Conservation (phyloP, 2,797 vertebrate genomes). For the Leontocebus nigricollis region DNA sequence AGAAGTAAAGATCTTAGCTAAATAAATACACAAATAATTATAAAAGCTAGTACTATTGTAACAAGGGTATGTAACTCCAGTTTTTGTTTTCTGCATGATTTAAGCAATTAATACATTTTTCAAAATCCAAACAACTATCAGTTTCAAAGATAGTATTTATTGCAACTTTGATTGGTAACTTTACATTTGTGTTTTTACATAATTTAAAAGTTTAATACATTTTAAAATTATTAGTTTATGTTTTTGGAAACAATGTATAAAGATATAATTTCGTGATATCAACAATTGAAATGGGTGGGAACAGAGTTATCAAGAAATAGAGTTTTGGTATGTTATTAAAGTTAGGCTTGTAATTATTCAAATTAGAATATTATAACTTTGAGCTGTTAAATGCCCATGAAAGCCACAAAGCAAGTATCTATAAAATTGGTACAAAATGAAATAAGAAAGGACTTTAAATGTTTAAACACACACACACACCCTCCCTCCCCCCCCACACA, state of each 20-base stretch:
- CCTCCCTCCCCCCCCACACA: too few species aligned
- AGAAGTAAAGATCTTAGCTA: background rate
- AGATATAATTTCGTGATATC: background rate
- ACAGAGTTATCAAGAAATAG: background rate
- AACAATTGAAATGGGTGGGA: background rate
- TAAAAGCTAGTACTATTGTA: background rate
- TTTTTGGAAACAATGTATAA: background rate
- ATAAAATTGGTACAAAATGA: background rate
- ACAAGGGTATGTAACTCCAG: background rate
- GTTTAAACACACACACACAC: background rate
- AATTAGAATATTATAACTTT: background rate
- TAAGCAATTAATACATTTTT: background rate
- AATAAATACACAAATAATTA: background rate
- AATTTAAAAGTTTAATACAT: background rate
- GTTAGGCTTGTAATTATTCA: background rate
- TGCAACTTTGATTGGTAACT: background rate
- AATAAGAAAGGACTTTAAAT: background rate
- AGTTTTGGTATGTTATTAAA: background rate
- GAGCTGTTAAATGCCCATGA: background rate
- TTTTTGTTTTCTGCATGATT: background rate
- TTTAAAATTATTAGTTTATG: background rate
- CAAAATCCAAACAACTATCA: background rate
- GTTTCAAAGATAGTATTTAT: background rate
- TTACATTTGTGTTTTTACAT: background rate
- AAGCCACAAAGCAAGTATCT: background rate